Conservation (phyloP, 2,113 vertebrate genomes). For the Chlorocebus sabaeus region DNA sequence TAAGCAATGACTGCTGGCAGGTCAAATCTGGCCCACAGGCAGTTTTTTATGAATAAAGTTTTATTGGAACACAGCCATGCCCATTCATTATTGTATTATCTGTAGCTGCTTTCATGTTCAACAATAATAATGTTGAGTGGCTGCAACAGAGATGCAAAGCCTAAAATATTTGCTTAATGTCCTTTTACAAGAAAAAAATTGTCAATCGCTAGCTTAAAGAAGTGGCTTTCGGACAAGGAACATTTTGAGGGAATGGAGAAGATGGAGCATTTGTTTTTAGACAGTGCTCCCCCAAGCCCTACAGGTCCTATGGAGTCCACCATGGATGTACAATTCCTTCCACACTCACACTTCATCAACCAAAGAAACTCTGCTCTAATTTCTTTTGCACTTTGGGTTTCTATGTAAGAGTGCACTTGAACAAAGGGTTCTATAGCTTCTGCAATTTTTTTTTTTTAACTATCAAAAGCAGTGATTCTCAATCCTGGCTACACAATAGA, state of each 20-base stretch:
- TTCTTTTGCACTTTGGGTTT: neutral
- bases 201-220: neutral
- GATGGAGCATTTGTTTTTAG: neutral
- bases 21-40: neutral
- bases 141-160: neutral
- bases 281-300: neutral
- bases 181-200: neutral
- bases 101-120: neutral
- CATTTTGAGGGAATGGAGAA: neutral
- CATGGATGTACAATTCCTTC: neutral
- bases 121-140: neutral
- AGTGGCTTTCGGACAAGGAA: neutral
- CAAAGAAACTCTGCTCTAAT: neutral
- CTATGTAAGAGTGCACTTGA: neutral
- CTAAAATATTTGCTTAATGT: neutral
- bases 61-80: neutral
- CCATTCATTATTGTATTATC: neutral
- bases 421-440: neutral
- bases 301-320: neutral
- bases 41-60: neutral
- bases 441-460: neutral
- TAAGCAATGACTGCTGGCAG: neutral
- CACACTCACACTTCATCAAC: neutral
- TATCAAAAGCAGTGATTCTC: neutral
- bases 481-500: neutral